A percentile compares a stretch with the other conserved stretches of the same genome.
These are phyloP conservation scores for Erythrolamprus reginae DNA, from an alignment of 2,113 vertebrate species.

Conservation along the genomic window DNA sequence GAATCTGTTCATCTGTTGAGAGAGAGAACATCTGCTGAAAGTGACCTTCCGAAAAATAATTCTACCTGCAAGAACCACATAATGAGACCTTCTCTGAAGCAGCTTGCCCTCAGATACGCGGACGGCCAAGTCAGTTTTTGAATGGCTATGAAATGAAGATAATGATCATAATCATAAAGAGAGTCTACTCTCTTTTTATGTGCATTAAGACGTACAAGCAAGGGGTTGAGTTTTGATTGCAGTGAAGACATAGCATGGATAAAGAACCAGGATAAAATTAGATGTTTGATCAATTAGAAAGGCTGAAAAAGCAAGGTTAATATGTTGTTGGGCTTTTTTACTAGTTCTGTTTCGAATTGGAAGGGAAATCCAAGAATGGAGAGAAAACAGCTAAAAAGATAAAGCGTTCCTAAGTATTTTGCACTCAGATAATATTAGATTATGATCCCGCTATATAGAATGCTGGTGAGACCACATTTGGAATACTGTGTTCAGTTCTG, in stretches of 20 bases:
- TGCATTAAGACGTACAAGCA: background rate
- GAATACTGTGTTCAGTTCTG: too few relatives aligned
- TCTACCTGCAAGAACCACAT: background rate
- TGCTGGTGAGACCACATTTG: too few relatives aligned
- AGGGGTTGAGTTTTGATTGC: background rate
- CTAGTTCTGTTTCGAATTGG: background rate
- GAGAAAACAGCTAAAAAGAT: background rate
- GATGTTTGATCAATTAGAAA: background rate
- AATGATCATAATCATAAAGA: background rate
- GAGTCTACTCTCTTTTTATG: background rate
- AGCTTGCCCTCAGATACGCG: background rate
- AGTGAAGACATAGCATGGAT: background rate
- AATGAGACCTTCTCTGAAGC: background rate
- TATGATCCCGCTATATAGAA: too few relatives aligned
- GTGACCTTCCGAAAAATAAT: background rate
- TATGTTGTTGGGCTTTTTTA: background rate
- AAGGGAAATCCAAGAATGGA: background rate
- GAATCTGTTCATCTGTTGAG: background rate
- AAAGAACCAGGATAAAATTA: background rate
- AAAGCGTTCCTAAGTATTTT: background rate
- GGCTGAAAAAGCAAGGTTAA: background rate
- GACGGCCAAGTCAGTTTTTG: background rate
- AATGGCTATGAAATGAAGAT: background rate
- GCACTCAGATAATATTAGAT: background rate
- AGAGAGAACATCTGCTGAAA: background rate